phyloP scores from a whole-genome alignment of 2,113 vertebrate species.

The Mirounga angustirostris region DNA sequence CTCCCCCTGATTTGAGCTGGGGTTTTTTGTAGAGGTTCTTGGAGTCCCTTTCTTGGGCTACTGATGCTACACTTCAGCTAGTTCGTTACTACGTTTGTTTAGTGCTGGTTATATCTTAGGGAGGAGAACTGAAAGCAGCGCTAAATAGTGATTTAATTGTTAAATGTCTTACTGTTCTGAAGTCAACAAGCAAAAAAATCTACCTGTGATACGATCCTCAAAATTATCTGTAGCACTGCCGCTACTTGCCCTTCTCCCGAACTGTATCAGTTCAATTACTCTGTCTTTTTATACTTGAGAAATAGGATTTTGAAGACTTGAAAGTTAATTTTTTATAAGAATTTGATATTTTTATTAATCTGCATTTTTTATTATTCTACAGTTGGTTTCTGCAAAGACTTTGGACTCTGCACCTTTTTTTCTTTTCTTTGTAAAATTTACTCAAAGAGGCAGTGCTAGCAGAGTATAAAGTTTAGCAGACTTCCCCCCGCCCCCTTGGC shows the following conservation, averaged over 20 bases:
- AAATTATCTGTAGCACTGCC: not conserved
- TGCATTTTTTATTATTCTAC: constrained; percentile 40
- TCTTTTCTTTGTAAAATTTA: not conserved
- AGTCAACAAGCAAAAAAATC: constrained; percentile 59
- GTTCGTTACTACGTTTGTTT: constrained; percentile 67
- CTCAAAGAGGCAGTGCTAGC: not conserved
- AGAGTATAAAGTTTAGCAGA: not conserved
- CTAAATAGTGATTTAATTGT: constrained; percentile 71
- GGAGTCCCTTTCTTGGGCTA: constrained; percentile 73
- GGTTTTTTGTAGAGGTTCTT: constrained; percentile 65
- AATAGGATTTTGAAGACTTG: constrained; percentile 56
- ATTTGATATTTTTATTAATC: constrained; percentile 74
- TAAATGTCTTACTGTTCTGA: not conserved
- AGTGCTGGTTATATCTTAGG: constrained; percentile 45
- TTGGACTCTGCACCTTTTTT: constrained; percentile 24
- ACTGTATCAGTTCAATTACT: not conserved
- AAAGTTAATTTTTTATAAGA: constrained; percentile 67
- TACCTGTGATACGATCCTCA: not conserved
- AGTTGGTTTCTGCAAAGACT: constrained; percentile 44
- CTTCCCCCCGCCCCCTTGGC: not conserved
- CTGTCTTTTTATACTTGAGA: constrained; percentile 28
- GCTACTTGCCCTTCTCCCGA: not conserved
- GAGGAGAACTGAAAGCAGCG: constrained; percentile 64
- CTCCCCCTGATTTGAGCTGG: constrained; percentile 26
- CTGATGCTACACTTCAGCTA: constrained; percentile 67